phyloP scores from a whole-genome alignment of 2,113 vertebrate genomes.

The Labrus mixtus region DNA sequence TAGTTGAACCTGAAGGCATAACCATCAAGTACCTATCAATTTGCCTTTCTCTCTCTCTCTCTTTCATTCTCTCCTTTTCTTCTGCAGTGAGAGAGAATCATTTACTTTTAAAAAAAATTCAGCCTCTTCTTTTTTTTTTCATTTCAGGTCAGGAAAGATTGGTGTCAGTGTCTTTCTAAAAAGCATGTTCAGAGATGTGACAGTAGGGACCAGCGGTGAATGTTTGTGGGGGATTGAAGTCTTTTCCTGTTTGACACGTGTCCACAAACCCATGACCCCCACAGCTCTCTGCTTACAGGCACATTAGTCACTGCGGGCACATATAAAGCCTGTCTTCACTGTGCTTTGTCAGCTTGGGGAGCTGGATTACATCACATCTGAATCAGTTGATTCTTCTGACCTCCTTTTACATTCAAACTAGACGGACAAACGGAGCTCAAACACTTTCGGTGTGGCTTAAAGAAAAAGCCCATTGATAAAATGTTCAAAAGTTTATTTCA shows the following conservation, averaged over 20 bases:
- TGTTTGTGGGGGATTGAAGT: slow-evolving; percentile 45
- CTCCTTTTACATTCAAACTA: slow-evolving; percentile 44
- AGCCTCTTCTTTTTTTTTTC: neutral
- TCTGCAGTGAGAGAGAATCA: neutral
- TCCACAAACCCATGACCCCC: slow-evolving; percentile 47
- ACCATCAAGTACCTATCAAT: slow-evolving; percentile 46
- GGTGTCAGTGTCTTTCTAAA: slow-evolving; percentile 23
- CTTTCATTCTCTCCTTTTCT: slow-evolving; percentile 14
- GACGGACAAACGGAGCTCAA: slow-evolving; percentile 6
- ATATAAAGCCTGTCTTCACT: slow-evolving; percentile 32
- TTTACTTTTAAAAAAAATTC: neutral
- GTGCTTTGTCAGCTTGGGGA: slow-evolving; percentile 57
- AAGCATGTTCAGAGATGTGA: slow-evolving; percentile 13
- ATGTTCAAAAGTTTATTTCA: neutral
- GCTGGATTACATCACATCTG: slow-evolving; percentile 69
- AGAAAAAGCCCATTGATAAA: slow-evolving; percentile 8
- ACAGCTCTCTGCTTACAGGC: slow-evolving; percentile 29
- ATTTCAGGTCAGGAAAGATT: neutral
- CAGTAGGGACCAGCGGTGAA: slow-evolving; percentile 30
- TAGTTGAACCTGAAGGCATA: slow-evolving; percentile 49
- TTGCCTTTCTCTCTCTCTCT: neutral
- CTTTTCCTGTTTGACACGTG: slow-evolving; percentile 54
- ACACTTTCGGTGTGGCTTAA: neutral
- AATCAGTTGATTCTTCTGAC: slow-evolving; percentile 67
- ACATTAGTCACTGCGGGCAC: slow-evolving; percentile 61